phyloP scores from a whole-genome alignment of 2,113 vertebrate species.

The Octodon degus region DNA sequence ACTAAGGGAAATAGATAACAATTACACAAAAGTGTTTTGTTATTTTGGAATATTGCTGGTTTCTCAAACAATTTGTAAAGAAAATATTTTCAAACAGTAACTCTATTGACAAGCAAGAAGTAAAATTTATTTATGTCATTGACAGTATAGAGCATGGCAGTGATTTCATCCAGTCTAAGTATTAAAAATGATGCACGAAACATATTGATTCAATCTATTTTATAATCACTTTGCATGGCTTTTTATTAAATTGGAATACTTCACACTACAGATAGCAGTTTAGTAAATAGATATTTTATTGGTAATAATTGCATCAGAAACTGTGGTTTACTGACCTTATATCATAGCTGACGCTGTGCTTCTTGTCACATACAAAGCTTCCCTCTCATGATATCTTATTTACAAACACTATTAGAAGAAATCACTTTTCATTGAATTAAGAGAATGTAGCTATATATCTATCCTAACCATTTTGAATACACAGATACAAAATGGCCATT shows the following conservation, averaged over 20 bases:
- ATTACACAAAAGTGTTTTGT: constrained; percentile 88
- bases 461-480: too few relatives aligned
- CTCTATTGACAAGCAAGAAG: constrained; percentile 86
- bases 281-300: neutral
- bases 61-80: constrained; percentile 88
- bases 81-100: constrained; percentile 88
- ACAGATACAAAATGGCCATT: too few relatives aligned
- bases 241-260: neutral
- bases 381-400: neutral
- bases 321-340: neutral
- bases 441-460: too few relatives aligned
- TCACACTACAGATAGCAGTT: neutral
- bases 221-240: neutral
- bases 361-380: neutral
- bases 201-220: neutral
- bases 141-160: neutral
- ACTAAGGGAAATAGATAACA: constrained; percentile 91
- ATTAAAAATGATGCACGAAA: constrained; percentile 46
- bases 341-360: neutral
- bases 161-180: neutral
- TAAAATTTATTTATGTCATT: constrained; percentile 56
- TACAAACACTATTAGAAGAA: too few relatives aligned
- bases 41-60: constrained; percentile 79
- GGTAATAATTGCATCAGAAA: neutral
- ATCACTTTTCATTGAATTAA: too few relatives aligned